Evolutionary conservation across 2,888 invertebrate genomes (phyloP).

Genomic region (Stratiomys singularior): DNA sequence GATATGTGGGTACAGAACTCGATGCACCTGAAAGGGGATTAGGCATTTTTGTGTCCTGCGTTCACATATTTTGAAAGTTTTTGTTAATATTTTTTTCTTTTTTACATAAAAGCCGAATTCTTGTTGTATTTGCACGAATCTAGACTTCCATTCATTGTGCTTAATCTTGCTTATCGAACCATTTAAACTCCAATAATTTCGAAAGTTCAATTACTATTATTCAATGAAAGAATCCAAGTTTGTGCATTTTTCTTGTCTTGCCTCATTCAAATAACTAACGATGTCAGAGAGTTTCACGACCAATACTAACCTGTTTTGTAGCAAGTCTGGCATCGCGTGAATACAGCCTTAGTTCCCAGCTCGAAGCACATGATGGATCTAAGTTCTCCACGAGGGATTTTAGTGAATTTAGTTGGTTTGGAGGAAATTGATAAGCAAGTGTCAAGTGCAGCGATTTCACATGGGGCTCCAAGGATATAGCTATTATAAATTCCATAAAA

Average conservation of each 20-base stretch:
- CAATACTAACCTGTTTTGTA: constrained; percentile 72
- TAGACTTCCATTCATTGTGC: no score
- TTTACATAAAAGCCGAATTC: no score
- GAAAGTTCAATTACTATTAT: no score
- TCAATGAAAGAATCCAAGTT: no score
- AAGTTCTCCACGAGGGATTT: constrained; percentile 79
- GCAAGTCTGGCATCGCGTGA: constrained; percentile 83
- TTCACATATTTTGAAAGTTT: neutral
- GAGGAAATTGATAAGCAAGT: constrained; percentile 87
- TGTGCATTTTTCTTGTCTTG: no score
- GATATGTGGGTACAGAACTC: constrained; percentile 81
- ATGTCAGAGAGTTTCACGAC: no score
- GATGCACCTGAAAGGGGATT: constrained; percentile 80
- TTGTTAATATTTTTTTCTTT: neutral
- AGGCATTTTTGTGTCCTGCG: neutral
- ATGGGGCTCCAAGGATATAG: constrained; percentile 80
- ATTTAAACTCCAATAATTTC: no score
- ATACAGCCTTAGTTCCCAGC: constrained; percentile 89
- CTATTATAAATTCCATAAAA: no score
- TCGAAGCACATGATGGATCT: constrained; percentile 72
- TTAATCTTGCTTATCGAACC: no score
- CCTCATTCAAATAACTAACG: no score
- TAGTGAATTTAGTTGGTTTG: constrained; percentile 75
- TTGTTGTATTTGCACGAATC: no score
- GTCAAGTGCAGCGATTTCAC: constrained; percentile 89